Percentiles rank a stretch among this genome's conserved stretches.
Conservation (phyloP, 2,797 vertebrate species). For the Malurus leucopterus region DNA sequence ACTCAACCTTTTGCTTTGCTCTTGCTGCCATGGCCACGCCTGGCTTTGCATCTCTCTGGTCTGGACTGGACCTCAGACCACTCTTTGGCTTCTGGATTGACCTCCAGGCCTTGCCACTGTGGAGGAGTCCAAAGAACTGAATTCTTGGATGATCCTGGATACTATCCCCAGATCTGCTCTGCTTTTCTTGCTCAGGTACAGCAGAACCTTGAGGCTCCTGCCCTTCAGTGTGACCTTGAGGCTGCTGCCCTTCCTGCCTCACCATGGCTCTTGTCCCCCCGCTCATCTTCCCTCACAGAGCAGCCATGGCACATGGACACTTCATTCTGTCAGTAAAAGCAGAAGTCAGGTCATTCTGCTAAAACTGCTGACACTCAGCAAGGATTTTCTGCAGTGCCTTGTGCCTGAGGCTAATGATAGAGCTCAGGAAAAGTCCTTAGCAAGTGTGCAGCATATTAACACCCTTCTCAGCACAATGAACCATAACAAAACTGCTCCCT, state of each 20-base stretch:
- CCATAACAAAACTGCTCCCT: background rate
- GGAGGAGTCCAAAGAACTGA: background rate
- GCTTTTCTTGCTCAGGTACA: background rate
- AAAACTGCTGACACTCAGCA: background rate
- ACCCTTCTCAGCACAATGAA: background rate
- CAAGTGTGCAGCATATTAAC: background rate
- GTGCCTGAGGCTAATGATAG: background rate
- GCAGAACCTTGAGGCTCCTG: background rate
- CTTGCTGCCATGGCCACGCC: background rate
- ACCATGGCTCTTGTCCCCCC: background rate
- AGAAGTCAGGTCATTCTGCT: background rate
- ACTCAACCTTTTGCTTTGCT: background rate
- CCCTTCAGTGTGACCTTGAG: background rate
- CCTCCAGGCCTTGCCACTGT: background rate
- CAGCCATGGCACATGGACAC: background rate
- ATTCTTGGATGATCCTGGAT: background rate
- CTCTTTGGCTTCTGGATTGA: background rate
- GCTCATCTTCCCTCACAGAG: background rate
- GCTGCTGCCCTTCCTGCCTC: background rate
- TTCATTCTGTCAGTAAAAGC: background rate
- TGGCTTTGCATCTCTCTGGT: background rate
- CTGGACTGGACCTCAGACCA: background rate
- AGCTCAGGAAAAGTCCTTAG: background rate
- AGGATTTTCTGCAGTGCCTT: background rate
- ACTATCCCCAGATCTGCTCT: background rate